Base-by-base conservation (phyloP, 2,797 vertebrate species). In the Chiroxiphia lanceolata region DNA sequence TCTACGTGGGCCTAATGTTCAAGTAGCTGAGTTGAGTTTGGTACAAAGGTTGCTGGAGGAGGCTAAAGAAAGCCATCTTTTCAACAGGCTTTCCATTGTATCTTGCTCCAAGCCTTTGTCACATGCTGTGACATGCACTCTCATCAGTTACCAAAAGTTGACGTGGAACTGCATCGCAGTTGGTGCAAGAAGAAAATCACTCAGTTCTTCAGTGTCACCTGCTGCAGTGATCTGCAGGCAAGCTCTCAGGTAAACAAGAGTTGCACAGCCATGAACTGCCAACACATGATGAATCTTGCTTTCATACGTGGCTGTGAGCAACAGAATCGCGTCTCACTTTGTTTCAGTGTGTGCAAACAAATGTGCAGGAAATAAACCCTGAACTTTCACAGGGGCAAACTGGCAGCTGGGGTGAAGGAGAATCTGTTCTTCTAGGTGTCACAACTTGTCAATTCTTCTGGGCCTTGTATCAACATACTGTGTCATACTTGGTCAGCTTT, bases 11-110 rank as follows among this genome's bases (percentile, higher is more conserved):
- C 60, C 90, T 63, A 26, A 42, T 34, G 34, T 63, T 51, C 71
- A 86, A 48, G 47, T 60, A 92, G 34, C n/a, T 93, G 65, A 87
- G 31, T 69, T 36, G 53, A 65, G 60, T 93, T 78, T 45, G 48
- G 26, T 86, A 63, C 53, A 85, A 91, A 90, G 83, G 64, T 90
- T 95, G 69, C 42, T 86, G 72, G 77, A 83, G 48, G 40, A 84
- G 38, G 45, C 67, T 72, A 16, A 82, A 79, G 69, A 92, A 90
- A 68, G 26, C 34, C 72, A 11, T 61, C 22, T 83, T 71, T 93
- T 95, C 61, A 95, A 48, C 47, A 94, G 38, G 14, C 31, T 64
- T 89, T 75, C 83, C 36, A 50, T 45, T 86, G 6, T 69, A 9
- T 60, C 34, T 48, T 89, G 40, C 51, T 64, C 29, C 31, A 50